These are phyloP conservation scores for Anastrepha ludens DNA, from an alignment of 1,140 invertebrate genomes.

Conservation along the genomic window DNA sequence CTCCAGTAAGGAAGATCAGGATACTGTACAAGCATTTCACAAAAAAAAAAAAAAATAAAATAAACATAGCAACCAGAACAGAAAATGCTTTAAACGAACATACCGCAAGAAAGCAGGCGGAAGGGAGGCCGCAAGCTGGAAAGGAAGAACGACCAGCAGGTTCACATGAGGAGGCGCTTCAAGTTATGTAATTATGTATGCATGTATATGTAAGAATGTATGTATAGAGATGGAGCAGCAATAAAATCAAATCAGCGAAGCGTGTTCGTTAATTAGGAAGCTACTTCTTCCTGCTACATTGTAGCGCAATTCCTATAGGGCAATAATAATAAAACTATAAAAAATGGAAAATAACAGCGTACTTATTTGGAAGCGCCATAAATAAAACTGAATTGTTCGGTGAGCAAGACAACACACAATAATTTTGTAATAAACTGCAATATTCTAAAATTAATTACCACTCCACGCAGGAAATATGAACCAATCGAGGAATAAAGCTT, in stretches of 20 bases:
- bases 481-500: background rate
- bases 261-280: constrained; percentile 47
- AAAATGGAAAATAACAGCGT: background rate
- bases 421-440: constrained; percentile 13
- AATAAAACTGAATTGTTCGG: constrained; percentile 29
- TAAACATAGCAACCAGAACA: background rate
- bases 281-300: constrained; percentile 15
- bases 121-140: too few relatives aligned
- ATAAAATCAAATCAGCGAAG: constrained; percentile 49
- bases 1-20: background rate
- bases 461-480: background rate
- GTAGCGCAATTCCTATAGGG: background rate
- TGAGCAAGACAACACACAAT: background rate
- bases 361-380: background rate
- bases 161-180: too few relatives aligned
- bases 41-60: background rate
- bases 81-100: background rate
- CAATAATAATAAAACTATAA: constrained; percentile 9
- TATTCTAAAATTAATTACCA: constrained; percentile 4
- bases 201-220: too few relatives aligned
- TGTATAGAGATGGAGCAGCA: background rate
- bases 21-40: background rate
- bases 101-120: too few relatives aligned
- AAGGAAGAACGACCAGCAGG: background rate
- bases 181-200: too few relatives aligned